These are phyloP conservation scores for Drosophila repletoides DNA, from an alignment of 1,140 invertebrate genomes.

Conservation along the genomic window DNA sequence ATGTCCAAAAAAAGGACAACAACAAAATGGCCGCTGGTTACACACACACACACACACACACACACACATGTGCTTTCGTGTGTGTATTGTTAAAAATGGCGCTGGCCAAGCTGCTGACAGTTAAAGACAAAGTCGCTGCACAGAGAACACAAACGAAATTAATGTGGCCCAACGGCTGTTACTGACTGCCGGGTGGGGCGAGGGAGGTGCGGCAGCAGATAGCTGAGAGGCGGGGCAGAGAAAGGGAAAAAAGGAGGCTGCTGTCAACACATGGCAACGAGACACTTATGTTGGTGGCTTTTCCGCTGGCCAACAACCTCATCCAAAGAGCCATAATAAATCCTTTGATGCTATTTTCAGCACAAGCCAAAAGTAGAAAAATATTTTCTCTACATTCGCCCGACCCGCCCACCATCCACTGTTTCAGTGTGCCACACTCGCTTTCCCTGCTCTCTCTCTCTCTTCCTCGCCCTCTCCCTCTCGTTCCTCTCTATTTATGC, in stretches of 20 bases:
- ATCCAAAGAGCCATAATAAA: slow-evolving; percentile 63
- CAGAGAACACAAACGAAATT: slow-evolving; percentile 38
- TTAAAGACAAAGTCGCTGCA: slow-evolving; percentile 34
- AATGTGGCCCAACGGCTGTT: slow-evolving; percentile 27
- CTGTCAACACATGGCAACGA: slow-evolving; percentile 29
- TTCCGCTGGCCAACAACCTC: background rate
- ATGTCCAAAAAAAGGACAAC: slow-evolving; percentile 19
- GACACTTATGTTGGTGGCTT: slow-evolving; percentile 6
- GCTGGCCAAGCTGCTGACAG: slow-evolving; percentile 61
- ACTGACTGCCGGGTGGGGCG: too few species aligned
- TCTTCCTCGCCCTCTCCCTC: background rate
- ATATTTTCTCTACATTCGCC: slow-evolving; percentile 49
- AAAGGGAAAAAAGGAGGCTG: background rate
- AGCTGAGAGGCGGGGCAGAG: background rate
- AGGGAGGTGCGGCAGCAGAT: background rate
- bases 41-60: background rate
- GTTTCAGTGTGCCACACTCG: background rate
- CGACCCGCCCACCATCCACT: slow-evolving; percentile 2
- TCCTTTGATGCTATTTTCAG: slow-evolving; percentile 77
- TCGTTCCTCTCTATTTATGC: background rate
- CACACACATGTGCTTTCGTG: background rate
- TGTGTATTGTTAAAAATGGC: slow-evolving; percentile 45
- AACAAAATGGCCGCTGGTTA: background rate
- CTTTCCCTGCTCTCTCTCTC: slow-evolving; percentile 1
- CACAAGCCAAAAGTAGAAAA: slow-evolving; percentile 75